Conservation (phyloP, 2,797 vertebrate species). For the Lerista edwardsae region DNA sequence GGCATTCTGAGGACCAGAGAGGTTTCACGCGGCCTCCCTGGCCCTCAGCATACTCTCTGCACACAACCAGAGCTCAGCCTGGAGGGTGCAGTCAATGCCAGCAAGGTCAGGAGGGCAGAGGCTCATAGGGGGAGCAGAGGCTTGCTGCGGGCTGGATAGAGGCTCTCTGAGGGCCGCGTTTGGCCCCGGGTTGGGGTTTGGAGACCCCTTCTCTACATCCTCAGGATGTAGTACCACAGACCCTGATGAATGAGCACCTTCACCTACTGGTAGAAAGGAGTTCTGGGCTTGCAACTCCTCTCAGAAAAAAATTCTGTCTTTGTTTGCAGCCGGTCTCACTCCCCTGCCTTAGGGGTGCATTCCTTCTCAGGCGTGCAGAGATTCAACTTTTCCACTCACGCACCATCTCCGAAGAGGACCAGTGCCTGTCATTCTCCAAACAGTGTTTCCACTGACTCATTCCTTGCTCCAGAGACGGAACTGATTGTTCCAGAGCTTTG, state of each 20-base stretch:
- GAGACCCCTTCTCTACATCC: background rate
- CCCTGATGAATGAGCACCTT: background rate
- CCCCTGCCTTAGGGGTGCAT: slow-evolving; percentile 91
- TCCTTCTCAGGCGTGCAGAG: slow-evolving; percentile 90
- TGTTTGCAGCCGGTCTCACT: slow-evolving; percentile 89
- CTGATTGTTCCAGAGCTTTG: slow-evolving; percentile 94
- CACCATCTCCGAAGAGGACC: slow-evolving; percentile 82
- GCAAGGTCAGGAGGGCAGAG: no score
- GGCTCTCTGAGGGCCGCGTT: no score
- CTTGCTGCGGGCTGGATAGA: no score
- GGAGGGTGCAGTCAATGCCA: no score
- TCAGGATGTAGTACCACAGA: background rate
- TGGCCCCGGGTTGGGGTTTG: no score
- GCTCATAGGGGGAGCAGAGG: no score
- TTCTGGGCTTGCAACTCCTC: background rate
- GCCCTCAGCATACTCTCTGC: no score
- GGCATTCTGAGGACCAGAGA: no score
- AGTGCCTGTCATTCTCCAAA: slow-evolving; percentile 84
- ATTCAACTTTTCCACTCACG: slow-evolving; percentile 89
- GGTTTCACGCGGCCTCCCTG: no score
- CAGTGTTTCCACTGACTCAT: slow-evolving; percentile 84
- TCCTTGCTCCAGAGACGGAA: slow-evolving; percentile 86
- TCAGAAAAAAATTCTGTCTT: background rate
- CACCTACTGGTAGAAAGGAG: background rate
- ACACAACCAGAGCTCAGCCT: no score